Base-by-base conservation (phyloP, 2,888 invertebrate genomes). In the Himalopsyche anomala region DNA sequence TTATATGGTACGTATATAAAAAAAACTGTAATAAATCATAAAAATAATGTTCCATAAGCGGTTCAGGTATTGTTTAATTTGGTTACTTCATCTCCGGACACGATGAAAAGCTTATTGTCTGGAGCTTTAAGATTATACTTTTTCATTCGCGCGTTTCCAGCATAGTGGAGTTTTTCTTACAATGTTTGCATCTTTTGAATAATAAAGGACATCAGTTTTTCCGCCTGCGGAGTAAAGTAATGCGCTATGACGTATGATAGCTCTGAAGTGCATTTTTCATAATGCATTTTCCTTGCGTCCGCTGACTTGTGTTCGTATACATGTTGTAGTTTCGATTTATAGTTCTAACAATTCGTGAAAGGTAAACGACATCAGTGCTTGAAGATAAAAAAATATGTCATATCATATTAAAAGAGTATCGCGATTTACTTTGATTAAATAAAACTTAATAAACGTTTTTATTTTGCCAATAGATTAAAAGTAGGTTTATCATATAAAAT, bases 141-240 rank as follows among this genome's bases (percentile, higher is more conserved):
- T 51, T 51, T 51, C 51, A 51, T 51, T 51, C 5, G 51, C 51
- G 51, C 2, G 51, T 15, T 51, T 4, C 62, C 0, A 2, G 11
- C 19, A 62, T 4, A 62, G 28, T 0, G 5, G 12, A 19, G 74
- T 38, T 12, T 69, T 15, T 36, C 36, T 74, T 36, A 15, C 74
- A 74, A 0, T 74, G 74, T 74, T 74, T 28, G 36, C 74, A 5
- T 36, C 36, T 74, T 38, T 62, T 74, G 36, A 74, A 74, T 74
- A 74, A 74, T 74, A 74, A 28, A 74, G 9, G 74, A 74, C 38
- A 74, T 36, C 74, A 36, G 12, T 74, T 36, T 74, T 74, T 74
- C 74, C 36, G 15, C 36, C 74, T 12, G 74, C 15, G 15, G 28
- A 36, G 74, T 15, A 38, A 38, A 12, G 74, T 15, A 74, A 74